These are phyloP conservation scores for Atethmia centrago DNA, from an alignment of 2,888 invertebrate species.

Conservation along the genomic window DNA sequence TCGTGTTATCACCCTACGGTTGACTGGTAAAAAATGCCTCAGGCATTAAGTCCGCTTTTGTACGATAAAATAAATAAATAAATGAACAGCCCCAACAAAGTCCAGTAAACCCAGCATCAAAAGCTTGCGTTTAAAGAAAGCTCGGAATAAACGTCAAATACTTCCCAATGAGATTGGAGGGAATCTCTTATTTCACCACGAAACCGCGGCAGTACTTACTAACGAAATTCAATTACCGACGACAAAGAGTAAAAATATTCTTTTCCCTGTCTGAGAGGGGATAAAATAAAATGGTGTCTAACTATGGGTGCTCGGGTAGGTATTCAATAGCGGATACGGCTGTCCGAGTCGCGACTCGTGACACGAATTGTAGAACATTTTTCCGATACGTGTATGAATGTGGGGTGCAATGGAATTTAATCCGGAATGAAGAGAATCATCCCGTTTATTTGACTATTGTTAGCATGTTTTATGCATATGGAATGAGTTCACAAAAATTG, in stretches of 20 bases:
- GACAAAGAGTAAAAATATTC: conserved; percentile 82
- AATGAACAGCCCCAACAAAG: conserved; percentile 29
- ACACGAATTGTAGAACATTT: conserved; percentile 73
- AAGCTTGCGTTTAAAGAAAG: conserved; percentile 37
- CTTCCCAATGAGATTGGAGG: conserved; percentile 49
- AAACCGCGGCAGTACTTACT: conserved; percentile 73
- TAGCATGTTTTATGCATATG: conserved; percentile 39
- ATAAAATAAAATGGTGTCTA: conserved; percentile 79
- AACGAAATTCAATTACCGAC: conserved; percentile 81
- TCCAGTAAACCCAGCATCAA: conserved; percentile 32
- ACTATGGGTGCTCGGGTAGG: conserved; percentile 72
- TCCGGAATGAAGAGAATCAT: conserved; percentile 57
- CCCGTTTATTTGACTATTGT: conserved; percentile 52
- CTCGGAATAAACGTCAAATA: conserved; percentile 57
- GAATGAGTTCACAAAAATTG: conserved; percentile 19
- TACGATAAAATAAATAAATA: too few species aligned
- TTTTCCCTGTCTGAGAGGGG: conserved; percentile 68
- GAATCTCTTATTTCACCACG: conserved; percentile 66
- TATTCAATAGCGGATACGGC: conserved; percentile 72
- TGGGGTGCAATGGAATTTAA: conserved; percentile 67
- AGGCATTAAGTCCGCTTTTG: too few species aligned
- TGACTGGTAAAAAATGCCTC: too few species aligned
- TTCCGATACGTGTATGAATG: conserved; percentile 70
- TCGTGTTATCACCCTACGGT: too few species aligned
- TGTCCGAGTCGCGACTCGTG: conserved; percentile 73